Evolutionary conservation across 35 echinoderm and acorn worm species (phyloP), one percentile per base, ranked within the genome.

Genomic region (Strongylocentrotus purpuratus): DNA sequence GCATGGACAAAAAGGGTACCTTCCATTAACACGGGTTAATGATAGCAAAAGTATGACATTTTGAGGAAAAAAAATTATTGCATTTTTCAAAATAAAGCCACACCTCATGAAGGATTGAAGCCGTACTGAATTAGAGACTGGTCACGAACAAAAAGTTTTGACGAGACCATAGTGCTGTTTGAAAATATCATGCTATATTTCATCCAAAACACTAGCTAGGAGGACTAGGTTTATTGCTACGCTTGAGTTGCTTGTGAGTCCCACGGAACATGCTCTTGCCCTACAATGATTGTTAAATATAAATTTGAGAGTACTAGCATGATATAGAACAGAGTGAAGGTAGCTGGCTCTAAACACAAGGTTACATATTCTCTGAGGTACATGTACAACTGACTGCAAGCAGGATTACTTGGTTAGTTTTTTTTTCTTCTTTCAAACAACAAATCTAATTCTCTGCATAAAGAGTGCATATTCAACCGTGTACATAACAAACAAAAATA

Each of bases 401-500:
- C 87, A 89, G 9, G 87, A 89, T 46, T 89, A 89, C 33, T 45
- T 35, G 32, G 45, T 46, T 45, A 89, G 4, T 4, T 89, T 45
- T 41, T 88, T n/a, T 41, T 17, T 59, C 17, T 59, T 59, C 52
- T 33, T 89, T 41, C 32, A 89, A 89, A 89, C 87, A 89, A 89
- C 87, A 89, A 78, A 41, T 89, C 91, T 93, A 93, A 31, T 58
- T 55, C 46, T 93, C 91, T 93, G 91, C 91, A 93, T 50, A 93
- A 93, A 78, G 15, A 58, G 91, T 93, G 91, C 91, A 93, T 93
- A 93, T 58, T 50, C 48, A 93, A 93, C 91, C 48, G 91, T 47
- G n/a, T 93, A 93, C 32, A 93, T 93, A 50, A 93, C 48, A 93
- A 93, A 50, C 48, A 93, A 93, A 55, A 93, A 93, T 93, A 58